A percentile compares a stretch with the other conserved stretches of the same genome.
phyloP scores from a whole-genome alignment of 2,797 vertebrate species.

The Microcaecilia unicolor region DNA sequence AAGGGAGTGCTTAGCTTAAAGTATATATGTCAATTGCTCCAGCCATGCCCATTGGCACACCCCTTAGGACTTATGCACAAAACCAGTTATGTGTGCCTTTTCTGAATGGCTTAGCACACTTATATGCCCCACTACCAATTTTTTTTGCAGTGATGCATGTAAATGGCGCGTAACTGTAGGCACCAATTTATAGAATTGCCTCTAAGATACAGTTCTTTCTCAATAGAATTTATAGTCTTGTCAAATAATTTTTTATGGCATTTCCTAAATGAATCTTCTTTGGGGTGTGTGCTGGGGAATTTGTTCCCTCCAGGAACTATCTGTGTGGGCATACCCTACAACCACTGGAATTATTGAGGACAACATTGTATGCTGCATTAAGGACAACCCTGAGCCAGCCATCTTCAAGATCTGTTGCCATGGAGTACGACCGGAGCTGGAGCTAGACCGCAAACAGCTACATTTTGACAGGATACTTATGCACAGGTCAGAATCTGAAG shows the following conservation, averaged over 20 bases:
- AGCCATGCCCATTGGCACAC: too few species aligned
- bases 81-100: too few species aligned
- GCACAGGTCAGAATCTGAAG: slow-evolving; percentile 59
- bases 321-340: slow-evolving; percentile 76
- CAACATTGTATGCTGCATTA: slow-evolving; percentile 64
- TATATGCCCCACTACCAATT: too few species aligned
- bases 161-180: too few species aligned
- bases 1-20: too few species aligned
- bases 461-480: slow-evolving; percentile 68
- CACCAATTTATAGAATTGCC: too few species aligned
- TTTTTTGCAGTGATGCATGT: too few species aligned
- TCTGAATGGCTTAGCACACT: too few species aligned
- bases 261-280: neutral
- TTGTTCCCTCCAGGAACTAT: slow-evolving; percentile 57
- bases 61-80: too few species aligned
- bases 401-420: slow-evolving; percentile 68
- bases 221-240: too few species aligned
- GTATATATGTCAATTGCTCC: too few species aligned
- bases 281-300: neutral
- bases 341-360: slow-evolving; percentile 61
- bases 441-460: slow-evolving; percentile 63
- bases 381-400: slow-evolving; percentile 67
- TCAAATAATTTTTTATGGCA: fast-evolving
- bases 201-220: too few species aligned
- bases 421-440: slow-evolving; percentile 67